Base-by-base conservation (phyloP, 2,888 invertebrate genomes). In the Tricholauxania praeusta region DNA sequence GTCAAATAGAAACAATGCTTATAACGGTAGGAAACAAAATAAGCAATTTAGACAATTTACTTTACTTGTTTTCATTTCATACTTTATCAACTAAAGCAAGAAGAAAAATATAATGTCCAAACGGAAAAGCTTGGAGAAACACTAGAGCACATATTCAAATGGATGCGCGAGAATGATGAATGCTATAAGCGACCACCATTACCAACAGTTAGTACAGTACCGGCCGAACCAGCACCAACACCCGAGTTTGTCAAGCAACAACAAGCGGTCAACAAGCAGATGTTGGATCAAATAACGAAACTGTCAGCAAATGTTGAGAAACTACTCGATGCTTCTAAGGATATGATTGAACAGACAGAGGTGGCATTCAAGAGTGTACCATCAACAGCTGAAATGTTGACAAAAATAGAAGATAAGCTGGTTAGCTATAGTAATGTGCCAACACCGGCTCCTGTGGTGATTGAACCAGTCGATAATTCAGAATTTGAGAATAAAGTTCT, bases 1-100 rank as follows among this genome's bases (percentile, higher is more conserved):
- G 92, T 15, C 92, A 92, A 78, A 92, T 95, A 8, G 94, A 95
- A 85, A 93, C 93, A 65, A 90, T 93, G 83, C 87, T 94, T 69
- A 89, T 93, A 80, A 91, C 92, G 89, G 93, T 92, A 82, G 84
- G 83, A 28, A 28, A 28, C 4, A 28, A 28, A 28, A 28, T 28
- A 79, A 22, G 28, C 10, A 12, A 57, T 72, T 53, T 15, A 12
- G 52, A 60, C 4, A 12, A 57, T 53, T 63, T 39, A 39, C 17
- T 17, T 47, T 62, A 63, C 17, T 28, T 49, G 28, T 52, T 52
- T n/a, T n/a, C 1, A 52, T 28, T n/a, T n/a, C 8, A 59, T 22
- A n/a, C 12, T 22, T 39, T 47, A 28, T 17, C 53, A 15, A 6
- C 8, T 5, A 39, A 57, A 87, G 87, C 87, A 87, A 86, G 87